Evolutionary conservation across 2,888 invertebrate genomes (phyloP), one percentile per base, ranked within the genome.

Genomic region (Odontothrips loti): DNA sequence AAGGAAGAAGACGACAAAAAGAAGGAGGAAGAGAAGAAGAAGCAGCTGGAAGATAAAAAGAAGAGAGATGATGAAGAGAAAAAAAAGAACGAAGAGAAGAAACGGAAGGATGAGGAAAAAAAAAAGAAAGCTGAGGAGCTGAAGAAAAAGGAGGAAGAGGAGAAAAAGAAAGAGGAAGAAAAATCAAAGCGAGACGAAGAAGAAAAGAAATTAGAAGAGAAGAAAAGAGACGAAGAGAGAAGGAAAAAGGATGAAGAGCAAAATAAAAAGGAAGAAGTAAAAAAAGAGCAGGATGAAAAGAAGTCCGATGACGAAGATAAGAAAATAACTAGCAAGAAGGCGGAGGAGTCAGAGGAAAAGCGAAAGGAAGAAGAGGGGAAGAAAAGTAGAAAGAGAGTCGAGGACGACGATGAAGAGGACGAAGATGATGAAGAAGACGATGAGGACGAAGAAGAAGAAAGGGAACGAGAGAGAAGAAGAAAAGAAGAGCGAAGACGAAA

Each of bases 1-100:
- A 68, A 68, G 68, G 68, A 68, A 0, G 68, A 68, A 0, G 68
- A 68, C 11, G 23, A 68, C 9, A 68, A 68, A 11, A 68, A 68
- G 68, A 68, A 23, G 68, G 68, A 68, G 11, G 68, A 68, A 8
- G 68, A 68, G 23, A 68, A 68, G 68, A 68, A 68, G 23, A 68
- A 68, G 68, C n/a, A 68, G 27, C n/a, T 11, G 11, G 68, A 68
- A 23, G 68, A 68, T 23, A 68, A 68, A 23, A 68, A 68, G 11
- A 68, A 68, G 68, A 68, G 23, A 23, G 68, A 68, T 0, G 68
- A 68, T 23, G 68, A 68, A 23, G 68, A 68, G 11, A 23, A 23
- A 23, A 68, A 27, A 3, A 68, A 23, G 23, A 11, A 6, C 2
- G 23, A 23, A 1, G 68, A 68, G 27, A 27, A 75, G 27, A 75